Percentiles rank a stretch among this genome's conserved stretches.
These are phyloP conservation scores for Alcedo atthis DNA, from an alignment of 2,797 vertebrate species.

Conservation along the genomic window DNA sequence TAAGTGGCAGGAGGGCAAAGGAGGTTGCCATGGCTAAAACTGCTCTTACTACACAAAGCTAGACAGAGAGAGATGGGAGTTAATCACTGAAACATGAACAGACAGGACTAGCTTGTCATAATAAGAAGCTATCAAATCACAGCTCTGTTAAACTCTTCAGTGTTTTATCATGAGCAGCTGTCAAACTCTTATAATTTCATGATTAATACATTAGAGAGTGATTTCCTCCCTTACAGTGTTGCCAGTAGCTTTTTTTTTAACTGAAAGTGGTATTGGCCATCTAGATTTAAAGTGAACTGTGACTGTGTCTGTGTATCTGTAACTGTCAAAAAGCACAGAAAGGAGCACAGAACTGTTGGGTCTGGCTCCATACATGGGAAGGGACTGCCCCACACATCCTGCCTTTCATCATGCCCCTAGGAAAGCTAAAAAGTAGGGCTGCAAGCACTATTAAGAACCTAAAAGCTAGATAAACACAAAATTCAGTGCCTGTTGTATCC, in stretches of 20 bases:
- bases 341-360: not conserved
- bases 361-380: not conserved
- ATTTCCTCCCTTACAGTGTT: slow-evolving; percentile 72
- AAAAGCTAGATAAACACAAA: not conserved
- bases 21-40: slow-evolving; percentile 50
- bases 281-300: slow-evolving; percentile 47
- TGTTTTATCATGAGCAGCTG: slow-evolving; percentile 66
- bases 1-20: slow-evolving; percentile 47
- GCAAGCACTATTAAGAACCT: not conserved
- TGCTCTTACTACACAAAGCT: not conserved
- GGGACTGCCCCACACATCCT: not conserved
- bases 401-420: not conserved
- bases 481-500: not conserved
- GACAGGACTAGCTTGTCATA: slow-evolving; percentile 67
- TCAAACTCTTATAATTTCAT: slow-evolving; percentile 68
- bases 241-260: slow-evolving; percentile 43
- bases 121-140: slow-evolving; percentile 71
- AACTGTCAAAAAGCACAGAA: not conserved
- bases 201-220: slow-evolving; percentile 73
- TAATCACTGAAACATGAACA: slow-evolving; percentile 72
- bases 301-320: not conserved
- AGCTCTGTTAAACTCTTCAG: slow-evolving; percentile 41
- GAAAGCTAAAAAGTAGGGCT: not conserved
- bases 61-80: slow-evolving; percentile 61
- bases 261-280: slow-evolving; percentile 26